Percentiles rank a stretch among this genome's conserved stretches.
Conservation (phyloP, 2,113 vertebrate species). For the Campylorhamphus procurvoides region DNA sequence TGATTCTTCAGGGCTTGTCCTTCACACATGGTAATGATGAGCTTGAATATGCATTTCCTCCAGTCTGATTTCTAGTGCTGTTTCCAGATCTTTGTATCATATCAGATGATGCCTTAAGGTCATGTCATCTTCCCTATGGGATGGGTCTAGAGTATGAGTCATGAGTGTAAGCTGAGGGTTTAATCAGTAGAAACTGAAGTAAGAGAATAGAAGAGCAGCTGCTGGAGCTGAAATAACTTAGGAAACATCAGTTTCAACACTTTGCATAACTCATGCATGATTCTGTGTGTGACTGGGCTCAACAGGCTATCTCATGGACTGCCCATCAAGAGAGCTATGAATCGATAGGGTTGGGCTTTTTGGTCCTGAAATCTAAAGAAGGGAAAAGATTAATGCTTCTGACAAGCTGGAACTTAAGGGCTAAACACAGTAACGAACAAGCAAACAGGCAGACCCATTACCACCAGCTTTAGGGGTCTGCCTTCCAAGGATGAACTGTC, state of each 20-base stretch:
- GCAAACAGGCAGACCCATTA: not conserved
- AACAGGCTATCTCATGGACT: not conserved
- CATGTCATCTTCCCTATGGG: not conserved
- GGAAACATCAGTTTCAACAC: not conserved
- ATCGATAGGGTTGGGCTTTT: not conserved
- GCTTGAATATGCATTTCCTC: not conserved
- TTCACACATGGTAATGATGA: not conserved
- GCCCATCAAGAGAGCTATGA: not conserved
- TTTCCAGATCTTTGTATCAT: not conserved
- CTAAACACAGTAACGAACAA: not conserved
- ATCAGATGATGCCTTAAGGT: not conserved
- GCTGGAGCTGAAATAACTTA: not conserved
- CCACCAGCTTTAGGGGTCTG: not conserved
- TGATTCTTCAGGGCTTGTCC: not conserved
- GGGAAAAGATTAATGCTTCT: accelerated
- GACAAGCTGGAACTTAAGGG: not conserved
- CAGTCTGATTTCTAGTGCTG: not conserved
- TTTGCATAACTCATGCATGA: not conserved
- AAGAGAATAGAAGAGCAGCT: not conserved
- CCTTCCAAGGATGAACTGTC: not conserved
- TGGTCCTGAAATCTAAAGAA: not conserved
- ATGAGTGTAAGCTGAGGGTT: not conserved
- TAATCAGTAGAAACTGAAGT: not conserved
- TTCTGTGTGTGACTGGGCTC: not conserved
- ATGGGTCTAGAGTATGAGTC: not conserved